phyloP scores from a whole-genome alignment of 53 echinoderm and acorn worm genomes.

The Apostichopus leukothele region DNA sequence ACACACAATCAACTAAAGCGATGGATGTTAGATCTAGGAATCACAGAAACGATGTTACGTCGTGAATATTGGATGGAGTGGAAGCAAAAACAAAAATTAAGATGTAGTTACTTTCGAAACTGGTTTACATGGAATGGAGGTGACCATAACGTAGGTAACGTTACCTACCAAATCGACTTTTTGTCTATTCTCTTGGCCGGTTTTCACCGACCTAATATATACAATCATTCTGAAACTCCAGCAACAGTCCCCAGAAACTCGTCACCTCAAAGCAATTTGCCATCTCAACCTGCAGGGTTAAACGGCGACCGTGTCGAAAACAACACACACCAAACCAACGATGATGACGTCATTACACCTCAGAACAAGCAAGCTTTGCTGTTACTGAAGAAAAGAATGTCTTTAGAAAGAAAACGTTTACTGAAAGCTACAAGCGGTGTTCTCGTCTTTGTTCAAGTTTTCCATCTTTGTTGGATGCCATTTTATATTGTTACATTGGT shows the following conservation, averaged over 20 bases:
- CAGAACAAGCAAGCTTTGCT: neutral
- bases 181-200: no score
- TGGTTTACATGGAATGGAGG: neutral
- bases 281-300: neutral
- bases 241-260: no score
- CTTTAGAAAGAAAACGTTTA: slow-evolving; percentile 6
- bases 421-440: slow-evolving; percentile 1
- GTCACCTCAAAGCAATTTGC: no score
- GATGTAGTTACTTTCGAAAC: neutral
- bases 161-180: no score
- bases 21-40: slow-evolving; percentile 10
- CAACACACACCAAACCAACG: neutral
- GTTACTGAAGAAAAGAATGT: neutral
- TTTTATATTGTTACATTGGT: neutral
- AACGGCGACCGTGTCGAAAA: neutral
- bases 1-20: slow-evolving; percentile 1
- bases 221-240: no score
- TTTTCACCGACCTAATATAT: no score
- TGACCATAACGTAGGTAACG: neutral
- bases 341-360: neutral
- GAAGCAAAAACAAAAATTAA: neutral
- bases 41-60: neutral
- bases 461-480: slow-evolving; percentile 41
- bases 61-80: neutral
- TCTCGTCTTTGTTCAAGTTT: slow-evolving; percentile 19